These are phyloP conservation scores for Drosophila parabipectinata DNA, from an alignment of 1,140 invertebrate genomes.

Conservation along the genomic window DNA sequence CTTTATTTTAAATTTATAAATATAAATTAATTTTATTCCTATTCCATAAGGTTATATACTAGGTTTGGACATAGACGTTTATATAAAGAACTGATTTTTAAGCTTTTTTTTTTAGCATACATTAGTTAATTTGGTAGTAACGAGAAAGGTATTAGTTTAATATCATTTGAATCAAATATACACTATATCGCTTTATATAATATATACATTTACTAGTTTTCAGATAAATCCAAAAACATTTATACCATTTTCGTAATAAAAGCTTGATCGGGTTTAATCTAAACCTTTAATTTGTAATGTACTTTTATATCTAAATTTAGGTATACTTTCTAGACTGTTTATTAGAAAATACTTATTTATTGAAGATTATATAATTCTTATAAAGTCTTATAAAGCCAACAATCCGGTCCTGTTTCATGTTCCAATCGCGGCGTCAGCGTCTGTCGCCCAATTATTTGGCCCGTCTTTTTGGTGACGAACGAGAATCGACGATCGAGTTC, in stretches of 20 bases:
- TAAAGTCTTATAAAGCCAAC: background rate
- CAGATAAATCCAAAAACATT: too few species aligned
- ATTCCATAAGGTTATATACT: too few species aligned
- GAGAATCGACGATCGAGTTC: conserved; percentile 72
- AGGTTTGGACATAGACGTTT: too few species aligned
- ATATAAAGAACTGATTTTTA: too few species aligned
- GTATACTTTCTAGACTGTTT: background rate
- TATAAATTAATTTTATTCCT: background rate
- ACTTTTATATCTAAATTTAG: too few species aligned
- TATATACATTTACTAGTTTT: too few species aligned
- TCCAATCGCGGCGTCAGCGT: conserved; percentile 57
- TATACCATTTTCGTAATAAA: too few species aligned
- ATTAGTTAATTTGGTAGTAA: too few species aligned
- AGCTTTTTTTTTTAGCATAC: too few species aligned
- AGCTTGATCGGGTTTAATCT: too few species aligned
- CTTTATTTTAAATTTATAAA: background rate
- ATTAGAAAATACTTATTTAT: background rate
- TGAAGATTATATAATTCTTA: background rate
- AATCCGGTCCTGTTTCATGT: conserved; percentile 8
- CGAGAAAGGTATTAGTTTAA: too few species aligned
- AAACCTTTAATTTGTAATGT: too few species aligned
- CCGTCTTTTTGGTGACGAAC: conserved; percentile 40
- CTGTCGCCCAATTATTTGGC: conserved; percentile 73
- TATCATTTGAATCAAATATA: background rate
- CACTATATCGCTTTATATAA: background rate